A percentile compares a stretch with the other conserved stretches of the same genome.
Evolutionary conservation across 2,888 invertebrate genomes (phyloP).

Genomic region (Scaptomyza polygonia): DNA sequence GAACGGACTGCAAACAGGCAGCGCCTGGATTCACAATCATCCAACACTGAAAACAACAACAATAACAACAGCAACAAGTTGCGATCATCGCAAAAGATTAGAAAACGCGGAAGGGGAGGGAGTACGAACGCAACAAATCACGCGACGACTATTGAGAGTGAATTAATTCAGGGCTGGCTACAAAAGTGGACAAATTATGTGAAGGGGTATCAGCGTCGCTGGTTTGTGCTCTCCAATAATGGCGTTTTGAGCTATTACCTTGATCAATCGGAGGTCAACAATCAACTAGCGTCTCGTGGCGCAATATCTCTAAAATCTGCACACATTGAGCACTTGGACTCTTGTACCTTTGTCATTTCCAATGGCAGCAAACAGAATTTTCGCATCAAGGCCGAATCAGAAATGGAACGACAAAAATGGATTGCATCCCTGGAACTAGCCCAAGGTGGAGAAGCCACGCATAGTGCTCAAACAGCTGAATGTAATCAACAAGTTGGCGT

Average conservation of each 20-base stretch:
- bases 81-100: constrained; percentile 22
- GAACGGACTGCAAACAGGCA: constrained; percentile 12
- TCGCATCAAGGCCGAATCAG: constrained; percentile 92
- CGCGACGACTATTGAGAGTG: constrained; percentile 22
- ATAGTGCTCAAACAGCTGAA: constrained; percentile 86
- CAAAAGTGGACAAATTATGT: constrained; percentile 99
- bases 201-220: constrained; percentile 98
- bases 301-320: constrained; percentile 98
- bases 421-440: constrained; percentile 98
- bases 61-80: constrained; percentile 10
- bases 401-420: constrained; percentile 98
- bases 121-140: not conserved
- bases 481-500: not conserved
- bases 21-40: constrained; percentile 15
- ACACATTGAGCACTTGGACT: constrained; percentile 95
- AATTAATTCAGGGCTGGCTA: constrained; percentile 91
- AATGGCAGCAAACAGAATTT: constrained; percentile 99
- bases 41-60: constrained; percentile 5
- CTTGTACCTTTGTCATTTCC: constrained; percentile 97
- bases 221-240: constrained; percentile 98
- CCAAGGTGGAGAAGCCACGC: constrained; percentile 89
- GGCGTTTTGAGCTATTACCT: constrained; percentile 94
- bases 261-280: constrained; percentile 97
- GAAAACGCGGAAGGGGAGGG: constrained; percentile 10
- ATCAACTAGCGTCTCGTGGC: constrained; percentile 92